Conservation (phyloP, 2,888 invertebrate genomes). For the Caenorhabditis plicata region DNA sequence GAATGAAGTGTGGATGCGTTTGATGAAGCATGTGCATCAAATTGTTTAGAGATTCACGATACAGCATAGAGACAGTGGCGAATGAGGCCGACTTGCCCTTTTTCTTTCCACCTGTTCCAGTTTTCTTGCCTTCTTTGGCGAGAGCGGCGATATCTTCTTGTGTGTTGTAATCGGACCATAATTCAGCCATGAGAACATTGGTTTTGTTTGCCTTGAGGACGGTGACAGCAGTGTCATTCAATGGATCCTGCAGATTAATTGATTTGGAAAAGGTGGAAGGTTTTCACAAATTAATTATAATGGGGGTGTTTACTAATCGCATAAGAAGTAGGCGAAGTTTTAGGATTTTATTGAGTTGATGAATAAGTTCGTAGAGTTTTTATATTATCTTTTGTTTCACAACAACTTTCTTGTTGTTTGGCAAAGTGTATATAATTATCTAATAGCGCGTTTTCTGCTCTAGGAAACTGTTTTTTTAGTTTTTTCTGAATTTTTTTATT, state of each 20-base stretch:
- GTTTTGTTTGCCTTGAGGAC: constrained; percentile 63
- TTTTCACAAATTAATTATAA: background rate
- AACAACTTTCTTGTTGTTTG: too few species aligned
- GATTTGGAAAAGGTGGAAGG: too few species aligned
- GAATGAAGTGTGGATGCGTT: constrained; percentile 98
- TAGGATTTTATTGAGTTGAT: too few species aligned
- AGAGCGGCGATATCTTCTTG: constrained; percentile 51
- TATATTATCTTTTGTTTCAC: too few species aligned
- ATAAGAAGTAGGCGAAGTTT: too few species aligned
- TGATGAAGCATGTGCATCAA: constrained; percentile 91
- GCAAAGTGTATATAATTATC: too few species aligned
- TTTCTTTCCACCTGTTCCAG: constrained; percentile 57
- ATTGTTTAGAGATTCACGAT: constrained; percentile 79
- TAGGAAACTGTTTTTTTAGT: too few species aligned
- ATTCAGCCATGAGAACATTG: constrained; percentile 81
- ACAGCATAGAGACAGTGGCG: constrained; percentile 78
- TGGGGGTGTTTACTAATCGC: too few species aligned
- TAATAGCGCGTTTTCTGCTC: too few species aligned
- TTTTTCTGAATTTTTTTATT: too few species aligned
- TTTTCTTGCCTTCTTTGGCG: constrained; percentile 43
- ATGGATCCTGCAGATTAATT: too few species aligned
- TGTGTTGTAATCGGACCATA: constrained; percentile 64
- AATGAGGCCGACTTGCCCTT: constrained; percentile 73
- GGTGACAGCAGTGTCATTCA: constrained; percentile 69
- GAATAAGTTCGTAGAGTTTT: too few species aligned